Evolutionary conservation across 2,797 vertebrate genomes (phyloP).

Genomic region (Clangula hyemalis): DNA sequence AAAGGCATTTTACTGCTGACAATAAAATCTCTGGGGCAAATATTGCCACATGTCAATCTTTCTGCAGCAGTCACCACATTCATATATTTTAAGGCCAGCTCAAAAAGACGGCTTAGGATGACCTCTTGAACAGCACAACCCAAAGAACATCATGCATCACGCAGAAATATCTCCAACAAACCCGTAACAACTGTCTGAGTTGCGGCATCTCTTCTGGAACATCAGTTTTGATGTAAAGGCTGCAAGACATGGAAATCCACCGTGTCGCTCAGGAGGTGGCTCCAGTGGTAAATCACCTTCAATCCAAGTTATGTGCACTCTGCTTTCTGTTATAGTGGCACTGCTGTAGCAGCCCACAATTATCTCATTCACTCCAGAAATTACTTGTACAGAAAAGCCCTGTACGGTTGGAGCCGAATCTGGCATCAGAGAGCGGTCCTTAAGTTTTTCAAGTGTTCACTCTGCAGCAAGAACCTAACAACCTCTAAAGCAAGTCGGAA

Average conservation of each 20-base stretch:
- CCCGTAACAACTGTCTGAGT: not conserved
- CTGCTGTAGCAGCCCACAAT: not conserved
- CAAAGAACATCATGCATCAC: rapidly evolving
- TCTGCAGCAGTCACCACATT: not conserved
- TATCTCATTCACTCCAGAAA: not conserved
- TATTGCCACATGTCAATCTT: not conserved
- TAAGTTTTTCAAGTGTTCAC: not conserved
- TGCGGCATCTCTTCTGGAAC: not conserved
- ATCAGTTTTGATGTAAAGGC: not conserved
- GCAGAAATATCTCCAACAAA: not conserved
- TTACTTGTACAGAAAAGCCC: not conserved
- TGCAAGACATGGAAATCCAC: not conserved
- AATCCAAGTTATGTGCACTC: rapidly evolving
- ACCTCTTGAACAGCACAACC: not conserved
- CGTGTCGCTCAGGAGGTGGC: not conserved
- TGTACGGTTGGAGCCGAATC: rapidly evolving
- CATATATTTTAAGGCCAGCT: not conserved
- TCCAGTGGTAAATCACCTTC: rapidly evolving
- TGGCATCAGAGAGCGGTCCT: not conserved
- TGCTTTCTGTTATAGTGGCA: not conserved
- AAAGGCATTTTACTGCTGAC: not conserved
- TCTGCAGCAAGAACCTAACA: not conserved
- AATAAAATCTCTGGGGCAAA: not conserved
- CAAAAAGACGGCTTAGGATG: not conserved
- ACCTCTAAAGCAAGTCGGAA: not conserved